Conservation (phyloP, 2,797 vertebrate species). For the Anguilla marmorata region DNA sequence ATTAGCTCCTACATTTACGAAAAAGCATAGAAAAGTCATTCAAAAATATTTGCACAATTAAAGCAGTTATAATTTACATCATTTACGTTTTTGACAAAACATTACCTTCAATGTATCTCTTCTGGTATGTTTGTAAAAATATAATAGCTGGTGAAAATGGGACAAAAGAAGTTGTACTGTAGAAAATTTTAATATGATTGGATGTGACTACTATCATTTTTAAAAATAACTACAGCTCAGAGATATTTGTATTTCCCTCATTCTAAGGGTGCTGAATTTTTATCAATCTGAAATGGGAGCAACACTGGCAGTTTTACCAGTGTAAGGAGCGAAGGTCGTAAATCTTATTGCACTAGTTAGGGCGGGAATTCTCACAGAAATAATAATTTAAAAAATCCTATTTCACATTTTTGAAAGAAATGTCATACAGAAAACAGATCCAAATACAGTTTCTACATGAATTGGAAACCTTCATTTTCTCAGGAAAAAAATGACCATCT, state of each 20-base stretch:
- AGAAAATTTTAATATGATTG: not conserved
- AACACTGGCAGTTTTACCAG: not conserved
- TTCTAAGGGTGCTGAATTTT: not conserved
- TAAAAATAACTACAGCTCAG: not conserved
- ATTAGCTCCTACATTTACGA: constrained; percentile 13
- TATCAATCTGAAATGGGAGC: not conserved
- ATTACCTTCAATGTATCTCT: not conserved
- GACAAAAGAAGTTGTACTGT: not conserved
- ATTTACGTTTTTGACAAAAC: not conserved
- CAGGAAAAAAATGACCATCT: not conserved
- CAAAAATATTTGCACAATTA: constrained; percentile 18
- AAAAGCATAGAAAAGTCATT: constrained; percentile 26
- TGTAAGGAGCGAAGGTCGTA: not conserved
- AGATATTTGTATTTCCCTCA: not conserved
- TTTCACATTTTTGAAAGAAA: not conserved
- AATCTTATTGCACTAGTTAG: not conserved
- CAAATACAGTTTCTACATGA: not conserved
- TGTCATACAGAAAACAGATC: not conserved
- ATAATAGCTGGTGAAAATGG: constrained; percentile 3
- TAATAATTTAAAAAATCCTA: not conserved
- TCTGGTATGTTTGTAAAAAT: not conserved
- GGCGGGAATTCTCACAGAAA: not conserved
- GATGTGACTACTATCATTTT: not conserved
- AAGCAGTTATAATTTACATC: not conserved
- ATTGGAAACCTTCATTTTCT: not conserved